Base-by-base conservation (phyloP, 2,113 vertebrate genomes). In the Acanthisitta chloris region DNA sequence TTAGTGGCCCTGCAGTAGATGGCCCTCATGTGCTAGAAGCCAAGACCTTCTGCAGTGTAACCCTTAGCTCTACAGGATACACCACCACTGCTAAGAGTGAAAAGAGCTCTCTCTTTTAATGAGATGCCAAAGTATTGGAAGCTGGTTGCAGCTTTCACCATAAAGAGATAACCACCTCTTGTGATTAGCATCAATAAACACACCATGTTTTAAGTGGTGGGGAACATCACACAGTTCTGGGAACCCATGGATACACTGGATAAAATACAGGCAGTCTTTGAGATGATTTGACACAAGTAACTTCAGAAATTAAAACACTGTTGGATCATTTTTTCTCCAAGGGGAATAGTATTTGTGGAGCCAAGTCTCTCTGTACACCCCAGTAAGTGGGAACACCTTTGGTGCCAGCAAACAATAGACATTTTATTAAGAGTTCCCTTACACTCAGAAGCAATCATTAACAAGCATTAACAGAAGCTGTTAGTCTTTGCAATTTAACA, bases 401-500 rank as follows among this genome's bases (percentile, higher is more conserved):
- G 67, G 61, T 42, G 38, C 52, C 1, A 0, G 62, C 43, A 80
- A 90, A 76, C 8, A 74, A 8, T 52, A 93, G 85, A 79, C 54
- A 16, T 57, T 69, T 83, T 82, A 76, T 20, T 21, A 82, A 38
- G 40, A 86, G 70, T 69, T 36, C 28, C 61, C 57, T 51, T 74
- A 36, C 38, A 48, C 31, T 65, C 61, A 48, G 59, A 72, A 36
- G 70, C 48, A 61, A 64, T 92, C 81, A 91, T 91, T 94, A 76
- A 40, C n/a, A 57, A 76, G 92, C 0, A 5, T 54, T 90, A 95
- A 92, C 76, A 92, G 93, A 59, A 91, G 91, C 86, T 95, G 89
- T 92, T 83, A 90, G 54, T 33, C 80, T 86, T 65, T 59, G n/a
- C 55, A 90, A 36, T 55, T 17, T 43, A 71, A 45, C 24, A 92